These are phyloP conservation scores for Camponotus floridanus DNA, from an alignment of 1,140 invertebrate species.

Conservation along the genomic window DNA sequence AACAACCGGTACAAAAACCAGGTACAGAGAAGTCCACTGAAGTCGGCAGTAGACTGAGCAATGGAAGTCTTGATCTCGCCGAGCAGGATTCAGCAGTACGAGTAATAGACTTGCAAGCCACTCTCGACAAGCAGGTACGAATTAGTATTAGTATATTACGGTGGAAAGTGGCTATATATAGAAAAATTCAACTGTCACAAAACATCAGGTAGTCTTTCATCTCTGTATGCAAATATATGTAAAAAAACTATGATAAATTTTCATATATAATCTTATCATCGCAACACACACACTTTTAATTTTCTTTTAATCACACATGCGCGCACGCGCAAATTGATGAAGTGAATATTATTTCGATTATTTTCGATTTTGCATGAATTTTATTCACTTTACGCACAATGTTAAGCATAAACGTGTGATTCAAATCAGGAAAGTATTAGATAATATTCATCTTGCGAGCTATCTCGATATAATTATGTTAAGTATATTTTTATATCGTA, in stretches of 20 bases:
- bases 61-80: constrained; percentile 88
- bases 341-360: background rate
- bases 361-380: constrained; percentile 34
- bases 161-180: constrained; percentile 10
- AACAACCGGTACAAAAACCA: constrained; percentile 74
- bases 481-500: background rate
- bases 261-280: background rate
- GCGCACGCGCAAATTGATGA: background rate
- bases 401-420: background rate
- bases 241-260: background rate
- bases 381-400: constrained; percentile 8
- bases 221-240: constrained; percentile 15
- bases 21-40: constrained; percentile 79
- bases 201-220: constrained; percentile 54
- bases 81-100: constrained; percentile 89
- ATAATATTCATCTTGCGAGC: background rate
- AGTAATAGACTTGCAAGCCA: constrained; percentile 94
- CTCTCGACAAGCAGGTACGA: constrained; percentile 96
- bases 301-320: background rate
- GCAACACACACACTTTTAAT: background rate
- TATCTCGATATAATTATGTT: background rate
- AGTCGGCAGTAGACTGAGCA: constrained; percentile 84
- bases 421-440: background rate
- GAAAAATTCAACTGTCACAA: constrained; percentile 23
- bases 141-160: background rate